Percentiles rank a stretch among this genome's conserved stretches.
These are phyloP conservation scores for Danio rerio DNA, from an alignment of 2,113 vertebrate genomes.

Conservation along the genomic window DNA sequence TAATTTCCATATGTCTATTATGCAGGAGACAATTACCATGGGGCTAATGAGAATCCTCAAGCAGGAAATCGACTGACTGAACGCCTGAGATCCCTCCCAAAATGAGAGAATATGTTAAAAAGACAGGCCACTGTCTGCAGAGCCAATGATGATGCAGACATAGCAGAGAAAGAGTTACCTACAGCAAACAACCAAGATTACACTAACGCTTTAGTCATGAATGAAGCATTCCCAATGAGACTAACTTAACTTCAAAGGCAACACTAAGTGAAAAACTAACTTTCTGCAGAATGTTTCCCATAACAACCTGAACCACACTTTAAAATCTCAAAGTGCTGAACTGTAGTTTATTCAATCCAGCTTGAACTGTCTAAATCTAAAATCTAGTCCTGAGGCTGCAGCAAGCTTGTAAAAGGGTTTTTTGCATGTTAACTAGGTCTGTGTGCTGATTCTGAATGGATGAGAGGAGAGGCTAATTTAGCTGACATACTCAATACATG, in stretches of 20 bases:
- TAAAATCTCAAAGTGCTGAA: not conserved
- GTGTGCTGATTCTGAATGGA: constrained; percentile 62
- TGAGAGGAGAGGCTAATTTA: constrained; percentile 75
- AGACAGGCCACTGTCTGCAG: constrained; percentile 50
- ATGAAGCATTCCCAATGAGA: not conserved
- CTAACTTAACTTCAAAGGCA: not conserved
- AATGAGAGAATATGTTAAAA: constrained; percentile 38
- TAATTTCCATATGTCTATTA: constrained; percentile 81
- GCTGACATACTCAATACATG: constrained; percentile 71
- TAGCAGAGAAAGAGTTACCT: not conserved
- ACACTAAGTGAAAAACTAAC: not conserved
- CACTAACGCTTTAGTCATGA: not conserved
- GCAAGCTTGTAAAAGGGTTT: constrained; percentile 52
- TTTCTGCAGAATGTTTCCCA: not conserved
- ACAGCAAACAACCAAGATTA: not conserved
- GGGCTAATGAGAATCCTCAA: constrained; percentile 74
- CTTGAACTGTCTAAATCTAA: constrained; percentile 55
- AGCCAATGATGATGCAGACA: not conserved
- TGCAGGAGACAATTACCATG: constrained; percentile 73
- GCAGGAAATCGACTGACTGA: constrained; percentile 64
- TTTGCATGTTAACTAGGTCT: constrained; percentile 69
- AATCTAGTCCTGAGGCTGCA: constrained; percentile 60
- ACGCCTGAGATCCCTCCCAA: constrained; percentile 65
- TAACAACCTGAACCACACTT: not conserved
- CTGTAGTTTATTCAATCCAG: not conserved